Percentiles rank a stretch among this genome's conserved stretches.
Evolutionary conservation across 2,113 vertebrate genomes (phyloP).

Genomic region (Pelodiscus sinensis): DNA sequence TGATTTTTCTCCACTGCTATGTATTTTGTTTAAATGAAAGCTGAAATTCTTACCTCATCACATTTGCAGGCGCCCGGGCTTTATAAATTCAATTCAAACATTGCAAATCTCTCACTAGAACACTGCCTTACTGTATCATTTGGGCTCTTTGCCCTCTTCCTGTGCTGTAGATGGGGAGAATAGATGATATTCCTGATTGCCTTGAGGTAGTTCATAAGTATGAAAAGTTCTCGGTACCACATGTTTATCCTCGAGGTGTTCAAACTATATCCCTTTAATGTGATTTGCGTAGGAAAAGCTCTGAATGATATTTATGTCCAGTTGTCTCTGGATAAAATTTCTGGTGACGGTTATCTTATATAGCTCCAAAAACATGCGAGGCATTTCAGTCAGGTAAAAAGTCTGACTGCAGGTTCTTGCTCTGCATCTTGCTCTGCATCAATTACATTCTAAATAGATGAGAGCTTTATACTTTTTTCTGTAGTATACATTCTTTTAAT

Average conservation of each 20-base stretch:
- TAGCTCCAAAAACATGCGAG: not conserved
- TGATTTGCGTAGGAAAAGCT: not conserved
- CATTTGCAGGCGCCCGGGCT: not conserved
- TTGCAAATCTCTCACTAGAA: not conserved
- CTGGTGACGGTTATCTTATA: rapidly evolving
- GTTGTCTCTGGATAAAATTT: not conserved
- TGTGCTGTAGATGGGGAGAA: not conserved
- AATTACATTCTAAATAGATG: not conserved
- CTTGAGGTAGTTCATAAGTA: not conserved
- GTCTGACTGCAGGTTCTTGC: not conserved
- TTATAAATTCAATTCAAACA: not conserved
- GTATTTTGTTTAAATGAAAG: not conserved
- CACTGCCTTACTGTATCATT: not conserved
- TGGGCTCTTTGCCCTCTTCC: not conserved
- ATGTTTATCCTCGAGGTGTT: not conserved
- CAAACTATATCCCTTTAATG: rapidly evolving
- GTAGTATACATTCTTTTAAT: conserved; percentile 33
- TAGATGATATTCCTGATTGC: not conserved
- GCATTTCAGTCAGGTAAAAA: not conserved
- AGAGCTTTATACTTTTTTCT: not conserved
- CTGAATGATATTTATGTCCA: not conserved
- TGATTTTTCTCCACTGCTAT: not conserved
- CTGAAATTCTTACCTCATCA: too few relatives aligned
- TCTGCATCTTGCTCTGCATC: not conserved
- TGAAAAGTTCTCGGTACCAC: not conserved